These are phyloP conservation scores for Coleophora flavipennella DNA, from an alignment of 2,888 invertebrate species.

Conservation along the genomic window DNA sequence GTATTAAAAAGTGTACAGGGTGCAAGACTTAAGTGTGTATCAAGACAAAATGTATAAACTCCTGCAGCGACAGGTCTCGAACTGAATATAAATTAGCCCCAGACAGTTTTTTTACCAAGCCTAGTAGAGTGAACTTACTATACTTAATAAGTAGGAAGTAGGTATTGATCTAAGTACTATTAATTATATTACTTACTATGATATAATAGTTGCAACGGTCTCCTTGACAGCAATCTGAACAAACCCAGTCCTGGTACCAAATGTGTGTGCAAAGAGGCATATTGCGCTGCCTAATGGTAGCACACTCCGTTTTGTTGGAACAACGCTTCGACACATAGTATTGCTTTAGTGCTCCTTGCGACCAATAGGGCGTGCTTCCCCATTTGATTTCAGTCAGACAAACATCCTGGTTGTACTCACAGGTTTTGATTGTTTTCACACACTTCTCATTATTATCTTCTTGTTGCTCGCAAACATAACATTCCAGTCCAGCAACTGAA, in stretches of 20 bases:
- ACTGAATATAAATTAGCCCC: no score
- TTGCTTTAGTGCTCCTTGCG: slow-evolving; percentile 92
- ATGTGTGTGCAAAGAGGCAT: slow-evolving; percentile 90
- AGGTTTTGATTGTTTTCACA: slow-evolving; percentile 90
- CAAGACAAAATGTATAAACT: no score
- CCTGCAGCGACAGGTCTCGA: no score
- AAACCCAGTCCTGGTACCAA: slow-evolving; percentile 98
- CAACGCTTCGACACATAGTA: slow-evolving; percentile 94
- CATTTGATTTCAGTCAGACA: slow-evolving; percentile 93
- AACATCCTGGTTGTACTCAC: slow-evolving; percentile 88
- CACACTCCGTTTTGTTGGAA: slow-evolving; percentile 85
- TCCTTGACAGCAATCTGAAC: slow-evolving; percentile 95
- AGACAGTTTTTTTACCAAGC: no score
- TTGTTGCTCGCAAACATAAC: slow-evolving; percentile 95
- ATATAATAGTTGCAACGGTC: slow-evolving; percentile 96
- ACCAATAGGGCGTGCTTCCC: slow-evolving; percentile 98
- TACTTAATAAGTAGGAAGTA: no score
- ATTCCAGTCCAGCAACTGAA: slow-evolving; percentile 83
- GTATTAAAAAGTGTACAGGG: no score
- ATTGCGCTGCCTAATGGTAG: slow-evolving; percentile 76
- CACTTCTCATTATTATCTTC: slow-evolving; percentile 95
- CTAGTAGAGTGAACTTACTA: no score
- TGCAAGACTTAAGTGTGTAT: no score
- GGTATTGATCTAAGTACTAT: no score
- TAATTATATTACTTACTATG: slow-evolving; percentile 79